Percentiles rank a stretch among this genome's conserved stretches.
phyloP scores from a whole-genome alignment of 2,797 vertebrate species.

The Enteromius mattozi region DNA sequence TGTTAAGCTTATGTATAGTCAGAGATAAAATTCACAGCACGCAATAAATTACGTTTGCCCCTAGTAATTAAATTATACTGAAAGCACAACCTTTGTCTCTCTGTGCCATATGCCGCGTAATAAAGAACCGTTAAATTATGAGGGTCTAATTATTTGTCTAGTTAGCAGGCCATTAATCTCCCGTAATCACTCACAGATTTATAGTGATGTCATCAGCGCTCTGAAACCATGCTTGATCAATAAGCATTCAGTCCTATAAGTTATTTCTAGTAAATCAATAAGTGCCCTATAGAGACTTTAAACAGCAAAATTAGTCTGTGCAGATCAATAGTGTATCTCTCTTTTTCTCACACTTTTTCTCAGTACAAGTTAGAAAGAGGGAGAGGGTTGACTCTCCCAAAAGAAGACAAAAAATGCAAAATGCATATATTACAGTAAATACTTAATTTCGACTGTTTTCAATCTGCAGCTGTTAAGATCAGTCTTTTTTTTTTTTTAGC shows the following conservation, averaged over 20 bases:
- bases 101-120: slow-evolving; percentile 20
- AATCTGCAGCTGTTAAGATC: background rate
- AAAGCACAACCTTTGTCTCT: slow-evolving; percentile 7
- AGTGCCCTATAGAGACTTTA: slow-evolving; percentile 16
- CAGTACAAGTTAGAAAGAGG: background rate
- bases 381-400: background rate
- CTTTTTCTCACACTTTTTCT: background rate
- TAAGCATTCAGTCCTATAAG: slow-evolving; percentile 26
- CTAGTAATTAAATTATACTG: background rate
- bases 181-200: slow-evolving; percentile 34
- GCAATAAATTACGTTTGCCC: background rate
- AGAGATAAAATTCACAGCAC: background rate
- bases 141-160: slow-evolving; percentile 21
- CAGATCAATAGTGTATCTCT: slow-evolving; percentile 30
- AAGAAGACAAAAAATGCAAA: background rate
- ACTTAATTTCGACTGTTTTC: background rate
- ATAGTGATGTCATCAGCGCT: slow-evolving; percentile 16
- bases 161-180: slow-evolving; percentile 10
- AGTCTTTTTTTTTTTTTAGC: background rate
- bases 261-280: slow-evolving; percentile 33
- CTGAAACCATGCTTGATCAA: slow-evolving; percentile 16
- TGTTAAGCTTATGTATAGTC: background rate
- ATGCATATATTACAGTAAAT: background rate
- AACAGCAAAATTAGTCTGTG: slow-evolving; percentile 33
- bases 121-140: slow-evolving; percentile 31